Base-by-base conservation (phyloP, 2,888 invertebrate genomes). In the Monopis laevigella region DNA sequence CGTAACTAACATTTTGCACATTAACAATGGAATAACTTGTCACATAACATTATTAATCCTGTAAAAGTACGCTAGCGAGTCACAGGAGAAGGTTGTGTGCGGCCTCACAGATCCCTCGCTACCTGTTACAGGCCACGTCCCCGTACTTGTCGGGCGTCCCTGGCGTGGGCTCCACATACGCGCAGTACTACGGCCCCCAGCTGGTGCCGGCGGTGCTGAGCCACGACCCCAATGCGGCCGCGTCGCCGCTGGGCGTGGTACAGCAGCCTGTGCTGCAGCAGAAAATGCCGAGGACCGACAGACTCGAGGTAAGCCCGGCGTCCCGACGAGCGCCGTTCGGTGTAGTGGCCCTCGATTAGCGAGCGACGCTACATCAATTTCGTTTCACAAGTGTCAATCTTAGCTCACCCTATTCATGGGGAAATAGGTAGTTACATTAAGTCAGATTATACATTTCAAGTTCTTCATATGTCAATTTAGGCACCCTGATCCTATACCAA, bases 251-350 rank as follows among this genome's bases (percentile, higher is more conserved):
- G 57, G 91, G 92, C 88, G 74, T 92, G 86, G 74, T 93, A 92
- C 85, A 90, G 88, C 72, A 92, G 86, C 74, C 92, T 83, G 82
- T 93, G 90, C 72, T 91, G 89, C 81, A 94, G 82, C 95, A 95
- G 85, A 96, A 96, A 85, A 86, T 95, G 86, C 92, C 93, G 59
- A 90, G 96, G 81, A 90, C 94, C 71, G 96, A 96, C 83, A 88
- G 96, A 84, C 88, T 96, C 83, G 96, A 96, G 95, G 96, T 96
- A 87, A 87, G 89, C 82, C 14, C 5, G 28, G 32, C 32, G 8
- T 4, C 14, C 13, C 32, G 13, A 6, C n/a, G 7, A 7, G 11
- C 14, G 14, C 16, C 13, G 34, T 34, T 34, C 34, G 29, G 4
- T 29, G 7, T 7, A 24, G 8, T 19, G 13, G 13, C 19, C 27